These are phyloP conservation scores for Ichneumoninae sp. DNA, from an alignment of 2,888 invertebrate species.

Conservation along the genomic window DNA sequence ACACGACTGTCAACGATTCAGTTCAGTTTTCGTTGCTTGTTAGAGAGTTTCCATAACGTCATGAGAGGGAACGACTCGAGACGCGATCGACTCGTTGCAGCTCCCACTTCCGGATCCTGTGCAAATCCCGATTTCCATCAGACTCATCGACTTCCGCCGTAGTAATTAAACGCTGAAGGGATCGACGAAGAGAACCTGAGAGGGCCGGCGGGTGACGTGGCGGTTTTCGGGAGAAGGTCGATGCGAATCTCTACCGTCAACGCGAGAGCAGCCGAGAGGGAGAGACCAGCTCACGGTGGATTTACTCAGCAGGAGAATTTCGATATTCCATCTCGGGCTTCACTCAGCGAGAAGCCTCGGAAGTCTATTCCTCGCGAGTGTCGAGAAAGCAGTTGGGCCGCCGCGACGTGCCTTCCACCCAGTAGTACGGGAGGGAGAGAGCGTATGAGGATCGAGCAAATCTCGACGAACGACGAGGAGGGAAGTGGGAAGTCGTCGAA, in stretches of 20 bases:
- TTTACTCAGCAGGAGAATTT: constrained; percentile 58
- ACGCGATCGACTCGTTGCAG: constrained; percentile 58
- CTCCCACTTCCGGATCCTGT: constrained; percentile 65
- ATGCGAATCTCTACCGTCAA: constrained; percentile 7
- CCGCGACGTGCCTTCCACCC: constrained; percentile 4
- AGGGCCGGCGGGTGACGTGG: constrained; percentile 23
- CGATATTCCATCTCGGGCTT: constrained; percentile 54
- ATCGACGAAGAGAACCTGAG: constrained; percentile 30
- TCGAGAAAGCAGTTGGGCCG: constrained; percentile 17
- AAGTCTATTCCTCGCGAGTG: constrained; percentile 33
- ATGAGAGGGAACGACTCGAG: constrained; percentile 47
- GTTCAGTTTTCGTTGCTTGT: constrained; percentile 49
- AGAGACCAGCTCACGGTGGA: constrained; percentile 44
- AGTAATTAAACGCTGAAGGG: constrained; percentile 68
- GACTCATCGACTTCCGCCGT: constrained; percentile 67
- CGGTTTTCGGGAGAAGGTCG: constrained; percentile 60
- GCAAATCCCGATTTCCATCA: constrained; percentile 69
- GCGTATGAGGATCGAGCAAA: neutral
- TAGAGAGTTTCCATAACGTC: constrained; percentile 60
- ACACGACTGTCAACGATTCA: neutral
- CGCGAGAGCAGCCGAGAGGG: neutral
- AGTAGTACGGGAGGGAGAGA: neutral
- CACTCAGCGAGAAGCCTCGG: constrained; percentile 33
- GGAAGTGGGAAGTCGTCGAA: neutral
- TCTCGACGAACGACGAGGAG: constrained; percentile 7